Base-by-base conservation (phyloP, 2,113 vertebrate genomes). In the Cinclus mexicanus region DNA sequence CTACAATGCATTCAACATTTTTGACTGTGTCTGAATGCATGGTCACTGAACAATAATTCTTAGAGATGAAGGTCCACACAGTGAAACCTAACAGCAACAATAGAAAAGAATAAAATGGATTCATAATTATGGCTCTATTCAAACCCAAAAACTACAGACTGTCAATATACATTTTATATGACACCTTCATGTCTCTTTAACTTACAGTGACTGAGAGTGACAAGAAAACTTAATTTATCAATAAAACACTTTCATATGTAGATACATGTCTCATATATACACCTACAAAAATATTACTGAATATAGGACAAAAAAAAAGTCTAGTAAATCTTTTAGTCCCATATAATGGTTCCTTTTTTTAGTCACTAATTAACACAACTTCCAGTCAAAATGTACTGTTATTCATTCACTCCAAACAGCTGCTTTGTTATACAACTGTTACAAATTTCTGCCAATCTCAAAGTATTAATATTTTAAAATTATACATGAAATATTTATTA, bases 401-500 rank as follows among this genome's bases (percentile, higher is more conserved):
- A 20, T 53, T 93, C n/a, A 31, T 79, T 90, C 75, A 75, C 8
- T 11, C 33, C 26, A 61, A 94, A 75, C 55, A 90, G 63, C 35
- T 76, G 87, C 35, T 82, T 83, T 9, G 2, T 85, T 91, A 85
- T 10, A 83, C 41, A 92, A 84, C 49, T 75, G 49, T 52, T 75
- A 89, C 39, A 93, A 87, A 94, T 79, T 65, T 84, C 35, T 76
- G 74, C n/a, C 84, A 87, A 68, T 60, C 53, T 85, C 39, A 29
- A 87, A 84, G 33, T 63, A 92, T 75, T 89, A 77, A 60, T 47
- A 56, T 56, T 92, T 77, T 39, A 90, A 88, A 97, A 95, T 72
- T 85, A 75, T 42, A 91, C 16, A n/a, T 87, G 21, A 90, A 95
- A 79, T 91, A 93, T 87, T 93, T 89, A 95, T 84, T 82, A 70